A percentile compares a stretch with the other conserved stretches of the same genome.
Conservation (phyloP, 2,113 vertebrate species). For the Dasypus novemcinctus region DNA sequence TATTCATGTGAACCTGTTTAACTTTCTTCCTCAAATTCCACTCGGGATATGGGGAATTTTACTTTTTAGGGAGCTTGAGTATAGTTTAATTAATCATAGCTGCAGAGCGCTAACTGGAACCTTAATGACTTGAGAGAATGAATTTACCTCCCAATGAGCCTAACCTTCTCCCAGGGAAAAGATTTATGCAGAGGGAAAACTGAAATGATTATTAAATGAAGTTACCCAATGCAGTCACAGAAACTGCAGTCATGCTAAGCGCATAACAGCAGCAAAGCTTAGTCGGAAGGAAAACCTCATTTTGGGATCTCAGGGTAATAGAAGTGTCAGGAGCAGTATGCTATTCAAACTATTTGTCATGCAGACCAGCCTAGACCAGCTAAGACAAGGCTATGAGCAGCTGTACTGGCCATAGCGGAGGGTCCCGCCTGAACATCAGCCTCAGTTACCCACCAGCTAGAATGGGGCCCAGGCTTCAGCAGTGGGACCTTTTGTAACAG, state of each 20-base stretch:
- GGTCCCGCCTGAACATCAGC: not conserved
- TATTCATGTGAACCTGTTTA: not conserved
- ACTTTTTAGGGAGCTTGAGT: constrained; percentile 59
- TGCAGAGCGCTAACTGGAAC: constrained; percentile 67
- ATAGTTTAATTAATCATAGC: constrained; percentile 72
- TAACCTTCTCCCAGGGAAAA: constrained; percentile 63
- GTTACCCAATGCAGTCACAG: constrained; percentile 38
- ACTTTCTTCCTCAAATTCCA: constrained; percentile 8
- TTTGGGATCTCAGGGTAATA: not conserved
- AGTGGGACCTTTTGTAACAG: not conserved
- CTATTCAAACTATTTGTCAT: constrained; percentile 13
- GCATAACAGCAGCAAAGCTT: not conserved
- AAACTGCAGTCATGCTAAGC: not conserved
- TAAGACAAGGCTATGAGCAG: not conserved
- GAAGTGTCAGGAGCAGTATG: not conserved
- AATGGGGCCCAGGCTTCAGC: not conserved
- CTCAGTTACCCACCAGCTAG: not conserved
- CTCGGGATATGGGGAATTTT: constrained; percentile 38
- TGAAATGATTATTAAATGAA: constrained; percentile 67
- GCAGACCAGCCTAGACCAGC: not conserved
- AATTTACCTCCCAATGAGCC: constrained; percentile 65
- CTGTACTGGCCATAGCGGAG: not conserved
- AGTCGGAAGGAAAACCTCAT: not conserved
- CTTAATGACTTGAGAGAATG: constrained; percentile 68
- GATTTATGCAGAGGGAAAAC: constrained; percentile 48